Base-by-base conservation (phyloP, 1,140 invertebrate genomes). In the Olivierus martensii region DNA sequence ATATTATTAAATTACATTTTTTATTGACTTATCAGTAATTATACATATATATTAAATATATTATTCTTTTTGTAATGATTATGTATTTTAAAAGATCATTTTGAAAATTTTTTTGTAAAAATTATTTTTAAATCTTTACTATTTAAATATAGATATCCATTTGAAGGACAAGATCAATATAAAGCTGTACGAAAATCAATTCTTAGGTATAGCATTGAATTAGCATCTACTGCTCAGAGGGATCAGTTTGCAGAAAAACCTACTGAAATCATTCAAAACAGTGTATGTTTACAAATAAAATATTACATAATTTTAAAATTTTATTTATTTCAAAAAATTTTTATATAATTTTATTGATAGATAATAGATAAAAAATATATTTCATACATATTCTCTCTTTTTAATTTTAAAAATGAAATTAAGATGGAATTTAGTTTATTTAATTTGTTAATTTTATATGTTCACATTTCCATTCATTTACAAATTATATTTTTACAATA, bases 181-280 rank as follows among this genome's bases (percentile, higher is more conserved):
- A 75, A 75, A 59, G 71, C 78, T 39, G 74, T 77, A 19, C 77
- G 84, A 64, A 76, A 72, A 21, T 75, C 80, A 60, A 73, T 93
- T 49, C 71, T 93, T 49, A 79, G 83, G 61, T 65, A 87, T 49
- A 81, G 84, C 41, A 69, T 92, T 53, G 83, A 89, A 68, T 80
- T 93, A 68, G 84, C 87, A 9, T 88, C 84, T 0, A 83, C 81
- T 61, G 84, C 86, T 7, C 84, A 89, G 65, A 72, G 85, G 43
- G 89, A 90, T 67, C 78, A 82, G 60, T 90, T 90, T 70, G 86
- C 83, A 1, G 84, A 87, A 60, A 78, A 80, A 60, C 82, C 84
- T 11, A 77, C 84, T 49, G 75, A 80, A 43, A 77, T 79, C 12
- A 71, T 73, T 15, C 61, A 65, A 19, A 63, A 65, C 57, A 63